Evolutionary conservation across 2,797 vertebrate species (phyloP), one percentile per base, ranked within the genome.

Genomic region (Catostomus latipinnis): DNA sequence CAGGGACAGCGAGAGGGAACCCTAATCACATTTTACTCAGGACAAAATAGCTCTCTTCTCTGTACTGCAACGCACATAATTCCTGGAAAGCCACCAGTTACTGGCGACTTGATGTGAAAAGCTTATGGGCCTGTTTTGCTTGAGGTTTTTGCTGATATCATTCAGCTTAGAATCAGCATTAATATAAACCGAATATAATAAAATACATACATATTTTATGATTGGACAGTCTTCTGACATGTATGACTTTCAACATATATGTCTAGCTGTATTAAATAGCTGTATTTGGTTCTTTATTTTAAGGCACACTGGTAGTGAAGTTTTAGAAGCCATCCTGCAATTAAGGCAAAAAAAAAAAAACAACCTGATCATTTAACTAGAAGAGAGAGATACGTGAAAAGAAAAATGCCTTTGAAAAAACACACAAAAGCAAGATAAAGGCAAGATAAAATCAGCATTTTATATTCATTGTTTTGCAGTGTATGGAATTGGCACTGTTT

Each of bases 261-360:
- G 34, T 34, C 34, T 34, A 45, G 1, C 7, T 83, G 45, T 58
- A 74, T 63, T 71, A 80, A 57, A 74, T 48, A 74, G 56, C 50
- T 68, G 70, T 58, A 58, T 71, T 77, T 81, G 77, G 80, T 69
- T 79, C 63, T 54, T 22, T 66, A 66, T 82, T 12, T 13, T 73
- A 86, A 86, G 85, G 85, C 85, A 86, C 82, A 57, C 57, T 52
- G 82, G 81, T 78, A 81, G 46, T 9, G 46, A 72, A 8, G 80
- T 34, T 70, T 18, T 48, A 45, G 34, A 78, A 10, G 70, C 61
- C 79, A 54, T 71, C 43, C 7, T n/a, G 43, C 13, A 18, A 71
- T 57, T 46, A 48, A 65, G 43, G 67, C 58, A 73, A 80, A 62
- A 76, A 49, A 7, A 84, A 84, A 49, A 7, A 84, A 84, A 52